These are phyloP conservation scores for Calidris pugnax DNA, from an alignment of 2,113 vertebrate species.

Conservation along the genomic window DNA sequence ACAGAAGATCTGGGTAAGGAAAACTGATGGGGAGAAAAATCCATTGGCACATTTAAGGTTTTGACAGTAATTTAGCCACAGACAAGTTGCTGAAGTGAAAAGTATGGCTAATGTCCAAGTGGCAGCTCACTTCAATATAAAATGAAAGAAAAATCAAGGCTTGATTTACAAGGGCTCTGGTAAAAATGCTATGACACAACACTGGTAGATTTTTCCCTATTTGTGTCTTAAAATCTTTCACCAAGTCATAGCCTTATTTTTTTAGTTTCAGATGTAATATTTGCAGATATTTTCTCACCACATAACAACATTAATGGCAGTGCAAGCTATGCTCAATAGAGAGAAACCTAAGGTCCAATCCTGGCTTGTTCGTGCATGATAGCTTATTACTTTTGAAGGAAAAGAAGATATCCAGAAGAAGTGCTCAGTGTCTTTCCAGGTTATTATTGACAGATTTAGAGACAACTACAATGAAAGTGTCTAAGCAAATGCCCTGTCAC, in stretches of 20 bases:
- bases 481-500: neutral
- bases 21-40: neutral
- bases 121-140: neutral
- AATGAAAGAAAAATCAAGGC: constrained; percentile 4
- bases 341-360: neutral
- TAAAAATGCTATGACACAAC: neutral
- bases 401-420: neutral
- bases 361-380: neutral
- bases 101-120: neutral
- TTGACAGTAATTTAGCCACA: constrained; percentile 4
- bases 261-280: neutral
- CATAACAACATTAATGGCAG: neutral
- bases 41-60: neutral
- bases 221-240: neutral
- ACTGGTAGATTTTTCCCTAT: neutral
- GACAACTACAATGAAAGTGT: neutral
- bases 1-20: neutral
- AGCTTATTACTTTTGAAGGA: neutral
- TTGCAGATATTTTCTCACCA: neutral
- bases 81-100: constrained; percentile 27
- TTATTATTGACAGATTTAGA: neutral
- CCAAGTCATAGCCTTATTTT: neutral
- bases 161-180: neutral
- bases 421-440: neutral
- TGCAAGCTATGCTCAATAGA: neutral